Percentiles rank a stretch among this genome's conserved stretches.
phyloP scores from a whole-genome alignment of 2,797 vertebrate genomes.

The Zenarchopterus dispar region DNA sequence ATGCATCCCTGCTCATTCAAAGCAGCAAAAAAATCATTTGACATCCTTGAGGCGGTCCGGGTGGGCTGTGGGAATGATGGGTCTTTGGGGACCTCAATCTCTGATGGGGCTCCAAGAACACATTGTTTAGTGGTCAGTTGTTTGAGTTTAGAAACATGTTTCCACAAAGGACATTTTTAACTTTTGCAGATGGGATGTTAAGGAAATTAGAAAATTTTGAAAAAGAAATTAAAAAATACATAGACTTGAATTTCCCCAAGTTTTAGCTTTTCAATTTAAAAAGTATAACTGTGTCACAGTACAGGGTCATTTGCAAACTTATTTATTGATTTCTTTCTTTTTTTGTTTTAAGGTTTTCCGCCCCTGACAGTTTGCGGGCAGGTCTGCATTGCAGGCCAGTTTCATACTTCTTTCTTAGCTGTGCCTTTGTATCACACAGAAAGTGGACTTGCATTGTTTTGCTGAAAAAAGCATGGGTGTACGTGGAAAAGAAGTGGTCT shows the following conservation, averaged over 20 bases:
- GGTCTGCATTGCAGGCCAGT: too few species aligned
- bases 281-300: too few species aligned
- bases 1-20: background rate
- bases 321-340: too few species aligned
- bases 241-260: background rate
- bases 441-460: too few species aligned
- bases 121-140: background rate
- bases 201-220: background rate
- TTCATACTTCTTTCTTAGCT: too few species aligned
- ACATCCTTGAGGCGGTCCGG: background rate
- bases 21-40: slow-evolving; percentile 3
- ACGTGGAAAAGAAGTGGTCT: too few species aligned
- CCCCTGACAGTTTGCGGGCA: too few species aligned
- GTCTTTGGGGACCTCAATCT: background rate
- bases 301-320: too few species aligned
- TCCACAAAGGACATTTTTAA: background rate
- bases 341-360: too few species aligned
- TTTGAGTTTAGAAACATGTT: background rate
- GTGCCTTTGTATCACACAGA: too few species aligned
- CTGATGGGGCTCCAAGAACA: background rate
- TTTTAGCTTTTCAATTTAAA: too few species aligned
- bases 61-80: background rate
- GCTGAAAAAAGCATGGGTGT: too few species aligned
- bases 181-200: background rate
- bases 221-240: background rate